A percentile compares a stretch with the other conserved stretches of the same genome.
phyloP scores from a whole-genome alignment of 2,888 invertebrate genomes.

The Rotaria magnacalcarata region DNA sequence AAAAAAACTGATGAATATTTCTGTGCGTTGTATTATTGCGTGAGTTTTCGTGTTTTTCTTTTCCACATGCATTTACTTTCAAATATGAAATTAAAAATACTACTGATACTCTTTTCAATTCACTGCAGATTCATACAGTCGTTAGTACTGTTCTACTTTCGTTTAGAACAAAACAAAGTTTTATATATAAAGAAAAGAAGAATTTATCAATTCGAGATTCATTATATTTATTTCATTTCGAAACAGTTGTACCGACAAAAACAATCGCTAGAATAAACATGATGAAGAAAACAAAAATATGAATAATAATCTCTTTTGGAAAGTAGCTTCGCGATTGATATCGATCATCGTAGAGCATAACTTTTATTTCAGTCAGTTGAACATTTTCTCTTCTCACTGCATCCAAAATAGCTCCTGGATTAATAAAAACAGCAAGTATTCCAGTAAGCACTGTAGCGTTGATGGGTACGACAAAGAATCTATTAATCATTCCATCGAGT shows the following conservation, averaged over 20 bases:
- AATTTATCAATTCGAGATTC: too few relatives aligned
- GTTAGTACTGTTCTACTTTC: too few relatives aligned
- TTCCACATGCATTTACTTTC: too few relatives aligned
- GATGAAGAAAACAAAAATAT: neutral
- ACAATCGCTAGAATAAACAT: neutral
- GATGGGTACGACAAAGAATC: neutral
- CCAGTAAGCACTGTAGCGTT: slow-evolving; percentile 8
- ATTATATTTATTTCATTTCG: neutral
- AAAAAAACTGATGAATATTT: too few relatives aligned
- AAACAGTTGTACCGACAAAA: neutral
- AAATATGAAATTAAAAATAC: too few relatives aligned
- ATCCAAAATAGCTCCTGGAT: neutral
- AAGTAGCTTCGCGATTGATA: neutral
- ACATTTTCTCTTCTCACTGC: neutral
- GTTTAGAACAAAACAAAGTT: too few relatives aligned
- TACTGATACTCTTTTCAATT: too few relatives aligned
- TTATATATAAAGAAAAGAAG: too few relatives aligned
- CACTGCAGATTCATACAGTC: too few relatives aligned
- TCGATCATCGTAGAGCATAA: neutral
- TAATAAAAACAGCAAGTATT: neutral
- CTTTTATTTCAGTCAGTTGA: neutral
- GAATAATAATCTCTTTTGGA: slow-evolving; percentile 7
- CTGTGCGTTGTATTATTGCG: too few relatives aligned
- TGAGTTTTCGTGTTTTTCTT: too few relatives aligned
- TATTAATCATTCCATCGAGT: neutral